Percentiles rank a stretch among this genome's conserved stretches.
Evolutionary conservation across 2,797 vertebrate species (phyloP).

Genomic region (Salarias fasciatus): DNA sequence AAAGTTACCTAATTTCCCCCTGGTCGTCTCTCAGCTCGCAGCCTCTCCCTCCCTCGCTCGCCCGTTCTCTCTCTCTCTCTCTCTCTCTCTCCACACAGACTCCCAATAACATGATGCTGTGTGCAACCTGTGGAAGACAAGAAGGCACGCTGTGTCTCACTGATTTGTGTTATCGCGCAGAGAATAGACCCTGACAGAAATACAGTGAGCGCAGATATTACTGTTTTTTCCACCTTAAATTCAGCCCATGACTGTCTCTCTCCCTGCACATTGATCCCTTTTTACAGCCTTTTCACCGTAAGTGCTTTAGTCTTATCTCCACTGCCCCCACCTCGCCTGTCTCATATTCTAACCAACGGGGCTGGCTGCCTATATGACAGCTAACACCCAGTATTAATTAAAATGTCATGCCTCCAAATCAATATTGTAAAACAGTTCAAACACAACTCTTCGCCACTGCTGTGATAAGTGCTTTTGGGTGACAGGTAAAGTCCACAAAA

Average conservation of each 20-base stretch:
- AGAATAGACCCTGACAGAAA: slow-evolving; percentile 75
- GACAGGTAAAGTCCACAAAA: slow-evolving; percentile 81
- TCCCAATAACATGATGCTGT: slow-evolving; percentile 54
- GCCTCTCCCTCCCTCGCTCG: slow-evolving; percentile 43
- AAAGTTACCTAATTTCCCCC: slow-evolving; percentile 82
- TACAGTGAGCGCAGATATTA: slow-evolving; percentile 72
- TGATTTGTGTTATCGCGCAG: slow-evolving; percentile 69
- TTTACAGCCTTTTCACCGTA: slow-evolving; percentile 76
- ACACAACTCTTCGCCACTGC: slow-evolving; percentile 75
- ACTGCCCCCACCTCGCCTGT: slow-evolving; percentile 73
- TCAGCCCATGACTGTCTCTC: slow-evolving; percentile 72
- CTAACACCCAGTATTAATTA: slow-evolving; percentile 83
- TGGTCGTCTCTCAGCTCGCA: slow-evolving; percentile 64
- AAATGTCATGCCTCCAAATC: slow-evolving; percentile 83
- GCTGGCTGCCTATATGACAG: slow-evolving; percentile 72
- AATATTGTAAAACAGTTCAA: slow-evolving; percentile 85
- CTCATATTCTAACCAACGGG: slow-evolving; percentile 72
- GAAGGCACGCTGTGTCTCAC: slow-evolving; percentile 67
- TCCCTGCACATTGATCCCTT: slow-evolving; percentile 71
- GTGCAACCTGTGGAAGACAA: slow-evolving; percentile 72
- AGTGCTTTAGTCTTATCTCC: slow-evolving; percentile 77
- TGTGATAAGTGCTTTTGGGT: slow-evolving; percentile 80
- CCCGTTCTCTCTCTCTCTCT: slow-evolving; percentile 46
- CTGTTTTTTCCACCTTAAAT: slow-evolving; percentile 66
- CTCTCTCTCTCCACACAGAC: slow-evolving; percentile 46